Evolutionary conservation across 2,113 vertebrate genomes (phyloP).

Genomic region (Xyrauchen texanus): DNA sequence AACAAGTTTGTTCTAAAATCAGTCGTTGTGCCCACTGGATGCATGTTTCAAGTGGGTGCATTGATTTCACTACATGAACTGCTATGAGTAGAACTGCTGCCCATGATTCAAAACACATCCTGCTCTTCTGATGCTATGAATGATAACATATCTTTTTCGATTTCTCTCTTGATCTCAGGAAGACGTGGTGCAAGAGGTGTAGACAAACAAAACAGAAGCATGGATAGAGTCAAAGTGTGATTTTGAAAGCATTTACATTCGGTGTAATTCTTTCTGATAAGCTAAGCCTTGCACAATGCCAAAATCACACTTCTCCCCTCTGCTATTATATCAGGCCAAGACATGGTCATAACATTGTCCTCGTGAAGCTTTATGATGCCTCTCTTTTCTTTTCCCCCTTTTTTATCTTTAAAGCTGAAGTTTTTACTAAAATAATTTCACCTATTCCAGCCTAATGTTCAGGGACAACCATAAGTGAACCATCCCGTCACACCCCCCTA

Average conservation of each 20-base stretch:
- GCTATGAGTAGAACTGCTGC: too few relatives aligned
- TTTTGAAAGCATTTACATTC: not conserved
- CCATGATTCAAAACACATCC: not conserved
- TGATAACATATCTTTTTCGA: not conserved
- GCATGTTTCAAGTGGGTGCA: too few relatives aligned
- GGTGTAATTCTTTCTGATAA: not conserved
- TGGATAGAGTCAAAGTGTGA: not conserved
- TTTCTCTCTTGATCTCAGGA: not conserved
- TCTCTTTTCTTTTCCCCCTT: slow-evolving; percentile 58
- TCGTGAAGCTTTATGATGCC: slow-evolving; percentile 48
- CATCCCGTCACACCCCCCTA: too few relatives aligned
- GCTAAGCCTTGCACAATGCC: not conserved
- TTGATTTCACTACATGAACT: too few relatives aligned
- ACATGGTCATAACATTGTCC: not conserved
- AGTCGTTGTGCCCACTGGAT: too few relatives aligned
- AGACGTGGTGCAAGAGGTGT: not conserved
- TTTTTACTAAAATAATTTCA: too few relatives aligned
- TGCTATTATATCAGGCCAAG: too few relatives aligned
- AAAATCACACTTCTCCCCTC: not conserved
- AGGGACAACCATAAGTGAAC: too few relatives aligned
- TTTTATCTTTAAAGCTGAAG: not conserved
- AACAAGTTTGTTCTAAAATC: too few relatives aligned
- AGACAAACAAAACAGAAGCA: not conserved
- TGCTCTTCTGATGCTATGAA: not conserved
- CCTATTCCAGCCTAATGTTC: too few relatives aligned